Base-by-base conservation (phyloP, 1,140 invertebrate species). In the Oryzaephilus surinamensis region DNA sequence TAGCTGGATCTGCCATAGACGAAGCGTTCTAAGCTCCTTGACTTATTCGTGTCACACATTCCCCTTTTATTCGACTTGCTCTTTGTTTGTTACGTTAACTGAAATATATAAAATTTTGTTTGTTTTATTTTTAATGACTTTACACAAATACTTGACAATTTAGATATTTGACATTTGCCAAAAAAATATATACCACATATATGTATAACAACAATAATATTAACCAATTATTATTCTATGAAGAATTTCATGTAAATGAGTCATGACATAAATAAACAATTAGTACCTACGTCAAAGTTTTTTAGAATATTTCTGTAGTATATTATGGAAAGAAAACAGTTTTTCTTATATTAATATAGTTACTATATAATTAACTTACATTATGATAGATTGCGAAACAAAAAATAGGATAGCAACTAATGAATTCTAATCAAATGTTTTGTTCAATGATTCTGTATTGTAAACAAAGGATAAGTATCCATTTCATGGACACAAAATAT, bases 1-100 rank as follows among this genome's bases (percentile, higher is more conserved):
- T 61, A 62, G 54, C 59, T 60, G 58, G 53, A 59, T 61, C 58
- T 58, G 61, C 61, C 59, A 61, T 62, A 61, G 61, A 61, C 59
- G 58, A 58, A 60, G 51, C 46, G 57, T 58, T 58, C 53, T 50
- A 52, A 48, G 51, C 52, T 49, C 55, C 50, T 51, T 54, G 52
- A 53, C 53, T 55, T 57, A 56, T 46, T 49, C 54, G 51, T 48
- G 54, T 60, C 59, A 58, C 54, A 52, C 59, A 61, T 61, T 61
- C 52, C 58, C 59, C 55, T 52, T 26, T 48, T 37, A 52, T 54
- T 58, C 51, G 42, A 46, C 50, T 48, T 37, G 45, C 46, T 51
- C 43, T 24, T 35, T 8, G 32, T 38, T 41, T 46, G 16, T 38
- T 38, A 48, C 43, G 45, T 41, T 45, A 32, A 42, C 48, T 50